Conservation (phyloP, 2,888 invertebrate species). For the Campopleginae sp. region DNA sequence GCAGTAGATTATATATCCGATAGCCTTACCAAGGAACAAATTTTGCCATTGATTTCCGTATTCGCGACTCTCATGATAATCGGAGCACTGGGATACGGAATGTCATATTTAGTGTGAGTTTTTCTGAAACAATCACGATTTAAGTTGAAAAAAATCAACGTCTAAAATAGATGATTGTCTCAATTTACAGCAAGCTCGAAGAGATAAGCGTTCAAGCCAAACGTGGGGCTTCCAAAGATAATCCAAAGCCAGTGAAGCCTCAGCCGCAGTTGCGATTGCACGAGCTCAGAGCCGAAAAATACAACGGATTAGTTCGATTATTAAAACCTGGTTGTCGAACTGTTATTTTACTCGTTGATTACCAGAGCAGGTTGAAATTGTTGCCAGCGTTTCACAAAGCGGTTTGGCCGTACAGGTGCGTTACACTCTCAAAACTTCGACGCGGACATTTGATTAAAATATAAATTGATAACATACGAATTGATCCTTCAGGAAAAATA, state of each 20-base stretch:
- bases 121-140: neutral
- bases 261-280: constrained; percentile 92
- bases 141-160: neutral
- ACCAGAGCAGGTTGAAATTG: constrained; percentile 93
- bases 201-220: constrained; percentile 86
- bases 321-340: constrained; percentile 98
- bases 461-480: neutral
- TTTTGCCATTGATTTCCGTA: constrained; percentile 91
- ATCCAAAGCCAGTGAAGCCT: constrained; percentile 82
- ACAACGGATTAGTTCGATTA: constrained; percentile 96
- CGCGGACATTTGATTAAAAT: no score
- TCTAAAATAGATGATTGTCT: constrained; percentile 42
- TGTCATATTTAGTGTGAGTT: constrained; percentile 92
- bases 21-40: constrained; percentile 90
- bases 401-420: constrained; percentile 97
- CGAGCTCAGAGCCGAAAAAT: constrained; percentile 97
- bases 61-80: constrained; percentile 92
- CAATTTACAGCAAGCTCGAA: constrained; percentile 85
- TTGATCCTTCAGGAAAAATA: constrained; percentile 89
- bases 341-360: constrained; percentile 95
- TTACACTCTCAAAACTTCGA: no score
- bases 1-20: constrained; percentile 90
- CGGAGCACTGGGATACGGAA: constrained; percentile 92
- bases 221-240: constrained; percentile 84
- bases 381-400: constrained; percentile 96